phyloP scores from a whole-genome alignment of 2,888 invertebrate species.

The Apamea crenata region DNA sequence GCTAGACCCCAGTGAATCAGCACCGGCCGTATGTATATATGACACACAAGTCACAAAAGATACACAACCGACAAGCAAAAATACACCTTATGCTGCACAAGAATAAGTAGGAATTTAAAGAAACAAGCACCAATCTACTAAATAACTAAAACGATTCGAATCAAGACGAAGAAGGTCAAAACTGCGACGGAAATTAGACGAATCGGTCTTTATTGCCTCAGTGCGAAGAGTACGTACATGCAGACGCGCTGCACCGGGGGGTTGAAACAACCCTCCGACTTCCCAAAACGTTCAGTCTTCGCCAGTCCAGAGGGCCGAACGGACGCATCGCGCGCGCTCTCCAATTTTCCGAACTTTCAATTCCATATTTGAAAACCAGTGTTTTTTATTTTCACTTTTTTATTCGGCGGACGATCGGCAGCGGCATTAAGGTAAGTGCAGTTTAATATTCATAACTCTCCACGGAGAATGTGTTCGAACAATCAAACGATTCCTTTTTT shows the following conservation, averaged over 20 bases:
- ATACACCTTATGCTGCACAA: slow-evolving; percentile 32
- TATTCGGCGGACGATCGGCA: slow-evolving; percentile 62
- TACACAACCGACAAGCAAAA: slow-evolving; percentile 28
- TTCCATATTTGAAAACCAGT: slow-evolving; percentile 72
- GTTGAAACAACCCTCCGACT: slow-evolving; percentile 71
- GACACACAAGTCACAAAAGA: slow-evolving; percentile 50
- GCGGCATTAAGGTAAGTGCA: slow-evolving; percentile 71
- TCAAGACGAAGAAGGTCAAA: slow-evolving; percentile 78
- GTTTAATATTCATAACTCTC: slow-evolving; percentile 73
- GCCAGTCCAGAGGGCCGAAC: slow-evolving; percentile 66
- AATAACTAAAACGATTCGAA: slow-evolving; percentile 73
- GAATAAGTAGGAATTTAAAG: slow-evolving; percentile 36
- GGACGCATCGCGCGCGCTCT: slow-evolving; percentile 66
- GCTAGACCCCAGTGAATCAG: slow-evolving; percentile 63
- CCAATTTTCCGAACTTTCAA: slow-evolving; percentile 68
- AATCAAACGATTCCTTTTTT: slow-evolving; percentile 74
- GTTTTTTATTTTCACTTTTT: slow-evolving; percentile 70
- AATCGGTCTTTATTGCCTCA: slow-evolving; percentile 72
- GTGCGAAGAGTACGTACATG: slow-evolving; percentile 69
- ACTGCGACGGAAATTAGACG: slow-evolving; percentile 75
- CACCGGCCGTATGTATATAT: slow-evolving; percentile 42
- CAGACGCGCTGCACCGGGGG: slow-evolving; percentile 74
- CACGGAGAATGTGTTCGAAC: slow-evolving; percentile 63
- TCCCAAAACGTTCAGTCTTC: slow-evolving; percentile 73
- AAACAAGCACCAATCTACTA: slow-evolving; percentile 52